These are phyloP conservation scores for Oryctolagus cuniculus DNA, from an alignment of 2,113 vertebrate genomes.

Conservation along the genomic window DNA sequence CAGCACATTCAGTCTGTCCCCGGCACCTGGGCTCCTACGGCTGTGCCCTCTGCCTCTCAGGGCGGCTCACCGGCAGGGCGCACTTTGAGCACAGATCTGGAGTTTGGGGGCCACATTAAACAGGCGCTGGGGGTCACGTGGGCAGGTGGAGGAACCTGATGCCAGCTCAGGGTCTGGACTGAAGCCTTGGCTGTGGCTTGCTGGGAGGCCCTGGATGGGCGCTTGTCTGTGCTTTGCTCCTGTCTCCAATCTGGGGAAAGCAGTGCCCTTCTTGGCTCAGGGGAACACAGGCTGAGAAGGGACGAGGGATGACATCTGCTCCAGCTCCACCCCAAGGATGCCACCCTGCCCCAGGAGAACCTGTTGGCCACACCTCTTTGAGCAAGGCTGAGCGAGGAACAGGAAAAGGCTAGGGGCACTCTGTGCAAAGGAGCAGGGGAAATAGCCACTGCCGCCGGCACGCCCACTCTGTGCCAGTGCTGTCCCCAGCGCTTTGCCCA, in stretches of 20 bases:
- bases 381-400: constrained; percentile 54
- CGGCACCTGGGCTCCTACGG: not conserved
- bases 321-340: constrained; percentile 54
- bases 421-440: not conserved
- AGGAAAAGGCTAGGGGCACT: constrained; percentile 45
- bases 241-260: constrained; percentile 10
- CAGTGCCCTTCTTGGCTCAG: not conserved
- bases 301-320: constrained; percentile 61
- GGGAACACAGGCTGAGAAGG: constrained; percentile 53
- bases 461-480: not conserved
- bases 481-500: not conserved
- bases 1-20: not conserved
- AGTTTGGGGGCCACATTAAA: not conserved
- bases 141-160: not conserved
- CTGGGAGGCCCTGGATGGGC: not conserved
- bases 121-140: not conserved
- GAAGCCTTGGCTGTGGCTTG: not conserved
- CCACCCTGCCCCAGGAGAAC: constrained; percentile 44
- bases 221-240: not conserved
- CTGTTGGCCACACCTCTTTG: constrained; percentile 65
- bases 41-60: not conserved
- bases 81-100: not conserved
- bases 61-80: not conserved
- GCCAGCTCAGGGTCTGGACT: not conserved
- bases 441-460: not conserved